Conservation (phyloP, 2,888 invertebrate species). For the Cryptus armator region DNA sequence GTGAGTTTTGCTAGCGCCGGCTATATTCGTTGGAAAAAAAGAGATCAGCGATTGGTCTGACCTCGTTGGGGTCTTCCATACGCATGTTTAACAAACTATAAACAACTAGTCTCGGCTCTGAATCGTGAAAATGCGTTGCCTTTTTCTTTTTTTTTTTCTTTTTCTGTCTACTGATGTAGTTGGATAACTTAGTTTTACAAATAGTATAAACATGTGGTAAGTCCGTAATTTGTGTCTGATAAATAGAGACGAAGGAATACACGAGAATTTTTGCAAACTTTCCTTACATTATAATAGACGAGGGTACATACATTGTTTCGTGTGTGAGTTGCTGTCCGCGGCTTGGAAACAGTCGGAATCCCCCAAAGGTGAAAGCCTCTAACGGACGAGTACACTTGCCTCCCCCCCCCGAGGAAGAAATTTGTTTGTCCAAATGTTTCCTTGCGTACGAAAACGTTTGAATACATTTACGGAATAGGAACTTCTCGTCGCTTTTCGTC, state of each 20-base stretch:
- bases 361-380: not conserved
- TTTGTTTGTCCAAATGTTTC: constrained; percentile 62
- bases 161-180: not conserved
- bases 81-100: not conserved
- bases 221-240: not conserved
- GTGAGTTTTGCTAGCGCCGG: too few relatives aligned
- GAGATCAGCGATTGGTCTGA: not conserved
- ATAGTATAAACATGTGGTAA: not conserved
- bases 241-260: not conserved
- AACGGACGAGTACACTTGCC: constrained; percentile 10
- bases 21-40: not conserved
- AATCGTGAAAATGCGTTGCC: not conserved
- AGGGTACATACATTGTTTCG: constrained; percentile 9
- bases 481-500: constrained; percentile 23
- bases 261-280: not conserved
- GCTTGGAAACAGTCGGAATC: not conserved
- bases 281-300: not conserved
- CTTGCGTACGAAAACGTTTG: constrained; percentile 46
- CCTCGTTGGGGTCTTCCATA: not conserved
- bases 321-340: not conserved
- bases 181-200: not conserved
- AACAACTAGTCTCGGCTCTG: not conserved
- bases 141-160: too few relatives aligned
- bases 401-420: constrained; percentile 29
- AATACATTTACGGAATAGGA: constrained; percentile 55